Base-by-base conservation (phyloP, 2,888 invertebrate species). In the Polia nebulosa region DNA sequence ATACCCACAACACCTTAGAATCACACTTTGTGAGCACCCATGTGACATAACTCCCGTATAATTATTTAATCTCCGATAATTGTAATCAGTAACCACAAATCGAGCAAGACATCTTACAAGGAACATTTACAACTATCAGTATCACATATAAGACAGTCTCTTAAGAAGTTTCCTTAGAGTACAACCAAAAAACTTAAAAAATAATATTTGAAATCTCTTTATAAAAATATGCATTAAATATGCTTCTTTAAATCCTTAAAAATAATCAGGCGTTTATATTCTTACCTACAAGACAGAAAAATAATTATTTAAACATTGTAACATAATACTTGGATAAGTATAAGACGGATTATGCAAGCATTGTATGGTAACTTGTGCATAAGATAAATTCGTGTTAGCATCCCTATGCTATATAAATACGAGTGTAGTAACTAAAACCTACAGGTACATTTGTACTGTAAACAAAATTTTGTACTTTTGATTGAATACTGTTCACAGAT, bases 91-190 rank as follows among this genome's bases (percentile, higher is more conserved):
- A 80, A 76, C 78, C 51, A 71, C 68, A 76, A 72, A 81, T 51
- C 66, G 44, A 84, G 78, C 69, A 83, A 83, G 80, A 80, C 61
- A 76, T 84, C 82, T 80, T 82, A 80, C 80, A 86, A 87, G 87
- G 81, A 87, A 88, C 85, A 87, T 87, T 87, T 84, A 88, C 83
- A 86, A 88, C 89, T 87, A 90, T 88, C 88, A 88, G 89, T 92
- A 92, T 92, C 92, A 92, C 92, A 92, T 90, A 84, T 85, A 87
- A 86, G 88, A 91, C 92, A 92, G 92, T 92, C 92, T 91, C 90
- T 83, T 88, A 87, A 88, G 82, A 89, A 90, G 88, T 90, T 90
- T 88, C 87, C 89, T 87, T 87, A 88, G 74, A 86, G 85, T 89
- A 89, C 87, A 91, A 91, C 86, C 88, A 85, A 90, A 87, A 80